These are phyloP conservation scores for Carassius auratus DNA, from an alignment of 2,113 vertebrate genomes.

Conservation along the genomic window DNA sequence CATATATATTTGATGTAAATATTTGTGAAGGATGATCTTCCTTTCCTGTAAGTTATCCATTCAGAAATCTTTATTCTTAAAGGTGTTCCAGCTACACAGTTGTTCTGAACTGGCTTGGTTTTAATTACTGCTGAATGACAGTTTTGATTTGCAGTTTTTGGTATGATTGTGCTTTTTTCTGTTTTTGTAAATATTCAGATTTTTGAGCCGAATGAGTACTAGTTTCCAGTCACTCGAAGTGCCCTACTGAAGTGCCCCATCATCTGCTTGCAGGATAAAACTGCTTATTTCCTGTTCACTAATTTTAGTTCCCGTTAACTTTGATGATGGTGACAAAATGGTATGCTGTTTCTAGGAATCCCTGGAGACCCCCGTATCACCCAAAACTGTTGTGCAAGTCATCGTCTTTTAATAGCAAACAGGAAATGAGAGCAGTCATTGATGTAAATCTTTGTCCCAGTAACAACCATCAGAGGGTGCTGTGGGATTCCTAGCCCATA, in stretches of 20 bases:
- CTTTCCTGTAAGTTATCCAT: constrained; percentile 47
- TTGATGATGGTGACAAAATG: not conserved
- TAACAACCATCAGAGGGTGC: constrained; percentile 33
- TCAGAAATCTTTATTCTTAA: constrained; percentile 60
- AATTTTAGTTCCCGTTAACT: constrained; percentile 24
- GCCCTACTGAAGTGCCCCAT: constrained; percentile 5
- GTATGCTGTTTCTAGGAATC: constrained; percentile 2
- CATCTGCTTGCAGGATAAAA: constrained; percentile 5
- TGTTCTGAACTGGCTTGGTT: constrained; percentile 57
- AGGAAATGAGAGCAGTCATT: constrained; percentile 10
- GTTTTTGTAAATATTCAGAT: constrained; percentile 61
- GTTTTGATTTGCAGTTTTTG: constrained; percentile 59
- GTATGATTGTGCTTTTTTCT: constrained; percentile 55
- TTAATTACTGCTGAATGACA: constrained; percentile 64
- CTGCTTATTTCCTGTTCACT: constrained; percentile 21
- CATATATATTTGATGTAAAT: constrained; percentile 58
- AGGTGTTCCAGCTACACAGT: constrained; percentile 48
- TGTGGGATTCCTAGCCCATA: not conserved
- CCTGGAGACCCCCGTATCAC: constrained; percentile 4
- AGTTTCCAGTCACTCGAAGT: constrained; percentile 12
- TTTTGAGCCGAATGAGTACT: constrained; percentile 62
- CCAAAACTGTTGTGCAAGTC: constrained; percentile 29
- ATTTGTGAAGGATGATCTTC: constrained; percentile 51
- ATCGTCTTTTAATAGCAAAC: not conserved
- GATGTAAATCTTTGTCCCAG: constrained; percentile 22